These are phyloP conservation scores for Chrysina gloriosa DNA, from an alignment of 2,888 invertebrate genomes.

Conservation along the genomic window DNA sequence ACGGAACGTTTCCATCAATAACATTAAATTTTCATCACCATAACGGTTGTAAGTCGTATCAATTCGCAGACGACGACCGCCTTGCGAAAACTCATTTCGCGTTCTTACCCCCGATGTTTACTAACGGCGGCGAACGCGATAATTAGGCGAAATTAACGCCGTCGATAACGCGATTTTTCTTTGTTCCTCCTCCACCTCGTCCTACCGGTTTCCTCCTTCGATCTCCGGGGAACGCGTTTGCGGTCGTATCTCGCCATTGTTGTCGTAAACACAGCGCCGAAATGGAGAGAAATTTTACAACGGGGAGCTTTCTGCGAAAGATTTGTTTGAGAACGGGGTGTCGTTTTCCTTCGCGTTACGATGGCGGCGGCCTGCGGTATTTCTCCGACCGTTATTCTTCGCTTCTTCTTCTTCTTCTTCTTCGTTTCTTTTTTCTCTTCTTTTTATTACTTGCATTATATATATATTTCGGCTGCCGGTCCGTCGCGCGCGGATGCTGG, in stretches of 20 bases:
- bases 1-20: no score
- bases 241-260: constrained; percentile 1
- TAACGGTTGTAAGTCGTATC: no score
- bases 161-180: background rate
- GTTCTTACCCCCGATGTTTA: no score
- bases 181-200: background rate
- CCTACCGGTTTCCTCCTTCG: no score
- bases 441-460: constrained; percentile 23
- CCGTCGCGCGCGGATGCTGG: constrained; percentile 8
- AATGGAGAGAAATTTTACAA: constrained; percentile 35
- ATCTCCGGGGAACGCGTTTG: no score
- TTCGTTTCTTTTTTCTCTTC: no score
- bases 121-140: background rate
- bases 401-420: no score
- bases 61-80: no score
- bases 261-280: constrained; percentile 15
- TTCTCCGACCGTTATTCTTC: no score
- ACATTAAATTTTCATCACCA: no score
- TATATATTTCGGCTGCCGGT: constrained; percentile 7
- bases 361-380: constrained; percentile 12
- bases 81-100: no score
- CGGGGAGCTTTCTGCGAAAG: constrained; percentile 28
- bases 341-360: constrained; percentile 21
- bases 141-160: background rate
- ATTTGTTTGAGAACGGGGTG: constrained; percentile 27